A percentile compares a stretch with the other conserved stretches of the same genome.
phyloP scores from a whole-genome alignment of 2,113 vertebrate species.

The Heptranchias perlo region DNA sequence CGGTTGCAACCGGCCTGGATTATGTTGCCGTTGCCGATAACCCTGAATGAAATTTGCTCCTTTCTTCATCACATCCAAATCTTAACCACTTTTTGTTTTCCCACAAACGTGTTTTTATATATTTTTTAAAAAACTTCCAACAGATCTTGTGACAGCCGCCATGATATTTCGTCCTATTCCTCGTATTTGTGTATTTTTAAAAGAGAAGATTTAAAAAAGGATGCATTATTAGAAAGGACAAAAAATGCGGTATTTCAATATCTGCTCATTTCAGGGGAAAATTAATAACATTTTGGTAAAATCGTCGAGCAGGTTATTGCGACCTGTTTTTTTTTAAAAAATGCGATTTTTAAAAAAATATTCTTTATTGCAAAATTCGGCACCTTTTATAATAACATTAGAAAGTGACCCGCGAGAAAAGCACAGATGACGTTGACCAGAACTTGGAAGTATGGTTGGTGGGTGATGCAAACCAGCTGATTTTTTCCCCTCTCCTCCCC shows the following conservation, averaged over 20 bases:
- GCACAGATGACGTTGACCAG: background rate
- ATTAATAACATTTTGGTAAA: background rate
- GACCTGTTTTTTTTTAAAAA: background rate
- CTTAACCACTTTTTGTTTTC: background rate
- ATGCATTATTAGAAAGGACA: background rate
- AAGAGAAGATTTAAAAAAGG: too few species aligned
- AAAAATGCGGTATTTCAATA: background rate
- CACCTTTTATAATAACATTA: background rate
- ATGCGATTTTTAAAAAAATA: too few species aligned
- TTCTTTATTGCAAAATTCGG: background rate
- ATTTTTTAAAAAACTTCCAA: too few species aligned
- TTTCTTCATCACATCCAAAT: background rate
- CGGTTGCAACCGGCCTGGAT: background rate
- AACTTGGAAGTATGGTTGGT: slow-evolving; percentile 19
- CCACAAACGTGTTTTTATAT: background rate
- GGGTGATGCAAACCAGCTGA: slow-evolving; percentile 35
- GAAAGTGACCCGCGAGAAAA: background rate
- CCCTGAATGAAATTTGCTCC: background rate
- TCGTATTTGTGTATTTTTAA: background rate
- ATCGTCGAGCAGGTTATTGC: background rate
- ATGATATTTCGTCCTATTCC: background rate
- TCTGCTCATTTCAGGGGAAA: background rate
- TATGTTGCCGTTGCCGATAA: background rate
- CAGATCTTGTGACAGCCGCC: background rate
- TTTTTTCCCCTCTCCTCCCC: background rate